These are phyloP conservation scores for Apaloderma vittatum DNA, from an alignment of 2,113 vertebrate genomes.

Conservation along the genomic window DNA sequence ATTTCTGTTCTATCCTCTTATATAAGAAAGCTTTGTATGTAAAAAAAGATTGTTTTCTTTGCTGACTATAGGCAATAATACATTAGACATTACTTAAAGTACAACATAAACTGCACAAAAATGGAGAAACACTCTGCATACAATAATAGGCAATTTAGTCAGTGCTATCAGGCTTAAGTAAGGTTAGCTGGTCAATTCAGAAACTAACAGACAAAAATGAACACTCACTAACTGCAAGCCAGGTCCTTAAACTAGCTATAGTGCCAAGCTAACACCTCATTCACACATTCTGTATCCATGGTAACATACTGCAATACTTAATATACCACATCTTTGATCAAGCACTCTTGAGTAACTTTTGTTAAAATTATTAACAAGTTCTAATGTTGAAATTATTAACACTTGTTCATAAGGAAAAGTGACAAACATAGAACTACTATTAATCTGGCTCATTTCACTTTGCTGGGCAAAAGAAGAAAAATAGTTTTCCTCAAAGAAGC, in stretches of 20 bases:
- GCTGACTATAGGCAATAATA: not conserved
- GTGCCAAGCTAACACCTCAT: not conserved
- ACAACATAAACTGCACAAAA: not conserved
- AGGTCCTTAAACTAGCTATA: not conserved
- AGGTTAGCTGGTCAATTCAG: not conserved
- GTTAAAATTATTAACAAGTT: not conserved
- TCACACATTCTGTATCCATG: not conserved
- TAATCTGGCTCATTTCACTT: not conserved
- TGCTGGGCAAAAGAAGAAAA: not conserved
- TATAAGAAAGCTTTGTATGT: not conserved
- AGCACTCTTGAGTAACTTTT: not conserved
- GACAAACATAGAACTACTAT: not conserved
- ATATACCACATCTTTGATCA: not conserved
- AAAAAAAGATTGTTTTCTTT: not conserved
- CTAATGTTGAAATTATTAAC: not conserved
- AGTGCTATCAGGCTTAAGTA: not conserved
- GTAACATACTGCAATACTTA: not conserved
- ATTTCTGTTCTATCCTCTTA: not conserved
- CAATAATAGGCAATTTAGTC: not conserved
- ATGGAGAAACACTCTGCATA: not conserved
- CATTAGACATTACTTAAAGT: not conserved
- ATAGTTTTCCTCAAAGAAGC: not conserved
- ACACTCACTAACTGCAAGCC: not conserved
- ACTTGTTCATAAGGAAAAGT: fast-evolving
- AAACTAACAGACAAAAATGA: not conserved